phyloP scores from a whole-genome alignment of 2,888 invertebrate species.

The Clepsis dumicolana region DNA sequence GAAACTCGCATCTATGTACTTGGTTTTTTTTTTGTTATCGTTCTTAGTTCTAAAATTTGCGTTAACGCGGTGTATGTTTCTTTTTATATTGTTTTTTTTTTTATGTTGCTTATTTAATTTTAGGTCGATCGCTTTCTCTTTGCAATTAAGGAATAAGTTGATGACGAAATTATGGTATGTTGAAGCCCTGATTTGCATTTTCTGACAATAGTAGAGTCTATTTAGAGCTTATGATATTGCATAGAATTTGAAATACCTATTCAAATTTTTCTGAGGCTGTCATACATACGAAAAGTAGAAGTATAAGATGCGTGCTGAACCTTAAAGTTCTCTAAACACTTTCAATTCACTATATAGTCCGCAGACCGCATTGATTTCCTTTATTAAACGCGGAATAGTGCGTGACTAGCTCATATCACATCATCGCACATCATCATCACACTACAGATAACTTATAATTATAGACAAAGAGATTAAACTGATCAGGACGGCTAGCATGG shows the following conservation, averaged over 20 bases:
- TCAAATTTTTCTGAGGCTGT: background rate
- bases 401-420: background rate
- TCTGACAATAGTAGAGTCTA: slow-evolving; percentile 11
- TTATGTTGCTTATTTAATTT: slow-evolving; percentile 74
- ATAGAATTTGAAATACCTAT: background rate
- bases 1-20: slow-evolving; percentile 74
- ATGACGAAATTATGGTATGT: slow-evolving; percentile 21
- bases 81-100: slow-evolving; percentile 61
- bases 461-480: slow-evolving; percentile 1
- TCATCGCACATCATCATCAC: slow-evolving; percentile 12
- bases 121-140: slow-evolving; percentile 44
- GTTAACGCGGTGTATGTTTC: slow-evolving; percentile 51
- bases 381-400: background rate
- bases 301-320: background rate
- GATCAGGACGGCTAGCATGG: background rate
- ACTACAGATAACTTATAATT: background rate
- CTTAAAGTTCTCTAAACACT: background rate
- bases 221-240: slow-evolving; percentile 1
- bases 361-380: background rate
- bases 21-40: slow-evolving; percentile 69
- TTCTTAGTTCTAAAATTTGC: slow-evolving; percentile 69
- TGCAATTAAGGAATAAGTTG: slow-evolving; percentile 19
- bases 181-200: slow-evolving; percentile 33
- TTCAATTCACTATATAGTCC: background rate
- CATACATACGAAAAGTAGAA: background rate